Percentiles rank a stretch among this genome's conserved stretches.
These are phyloP conservation scores for Pseudomyrmex sp. DNA, from an alignment of 1,140 invertebrate genomes.

Conservation along the genomic window DNA sequence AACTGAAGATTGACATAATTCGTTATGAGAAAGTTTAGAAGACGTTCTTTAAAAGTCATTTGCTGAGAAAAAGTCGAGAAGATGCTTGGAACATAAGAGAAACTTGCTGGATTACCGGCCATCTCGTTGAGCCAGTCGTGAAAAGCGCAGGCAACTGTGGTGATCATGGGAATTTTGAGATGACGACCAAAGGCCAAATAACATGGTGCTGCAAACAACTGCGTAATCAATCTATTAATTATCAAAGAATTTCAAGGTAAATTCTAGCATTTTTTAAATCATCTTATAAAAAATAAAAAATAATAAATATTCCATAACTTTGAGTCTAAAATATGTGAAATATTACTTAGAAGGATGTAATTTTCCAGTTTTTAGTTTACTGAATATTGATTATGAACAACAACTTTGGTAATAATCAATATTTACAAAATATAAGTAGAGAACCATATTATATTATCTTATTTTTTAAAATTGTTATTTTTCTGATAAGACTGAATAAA, in stretches of 20 bases:
- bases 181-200: slow-evolving; percentile 86
- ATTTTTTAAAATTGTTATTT: too few species aligned
- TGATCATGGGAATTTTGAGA: slow-evolving; percentile 87
- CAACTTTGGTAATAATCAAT: too few species aligned
- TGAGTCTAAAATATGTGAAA: too few species aligned
- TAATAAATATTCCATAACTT: too few species aligned
- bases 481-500: too few species aligned
- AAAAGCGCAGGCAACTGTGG: slow-evolving; percentile 85
- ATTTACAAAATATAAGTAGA: too few species aligned
- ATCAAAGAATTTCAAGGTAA: neutral
- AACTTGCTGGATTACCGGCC: slow-evolving; percentile 86
- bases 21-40: slow-evolving; percentile 81
- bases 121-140: slow-evolving; percentile 87
- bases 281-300: too few species aligned
- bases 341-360: too few species aligned
- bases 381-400: too few species aligned
- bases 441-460: too few species aligned
- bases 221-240: neutral
- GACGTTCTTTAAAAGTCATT: slow-evolving; percentile 88
- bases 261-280: too few species aligned
- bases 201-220: slow-evolving; percentile 79
- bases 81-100: slow-evolving; percentile 84
- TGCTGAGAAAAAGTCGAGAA: slow-evolving; percentile 83
- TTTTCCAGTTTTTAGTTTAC: too few species aligned
- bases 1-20: slow-evolving; percentile 48